Conservation (phyloP, 2,113 vertebrate genomes). For the Sinocyclocheilus anophthalmus region DNA sequence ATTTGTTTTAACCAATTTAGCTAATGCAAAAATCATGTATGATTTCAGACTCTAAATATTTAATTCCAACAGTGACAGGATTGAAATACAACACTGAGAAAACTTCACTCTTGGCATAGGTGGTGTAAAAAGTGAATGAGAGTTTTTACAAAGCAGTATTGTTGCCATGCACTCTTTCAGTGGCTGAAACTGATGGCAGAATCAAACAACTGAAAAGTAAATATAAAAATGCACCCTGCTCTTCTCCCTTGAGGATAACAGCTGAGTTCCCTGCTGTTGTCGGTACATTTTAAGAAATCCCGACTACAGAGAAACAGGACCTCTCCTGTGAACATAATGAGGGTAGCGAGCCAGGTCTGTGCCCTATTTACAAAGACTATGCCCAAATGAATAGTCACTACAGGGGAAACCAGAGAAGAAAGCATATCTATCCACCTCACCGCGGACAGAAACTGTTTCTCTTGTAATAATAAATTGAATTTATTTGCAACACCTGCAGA, state of each 20-base stretch:
- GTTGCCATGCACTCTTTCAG: background rate
- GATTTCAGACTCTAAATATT: conserved; percentile 75
- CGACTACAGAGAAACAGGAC: conserved; percentile 34
- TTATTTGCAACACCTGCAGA: conserved; percentile 24
- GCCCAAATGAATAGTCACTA: conserved; percentile 52
- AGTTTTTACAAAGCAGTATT: conserved; percentile 19
- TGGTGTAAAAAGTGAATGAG: background rate
- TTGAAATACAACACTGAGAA: conserved; percentile 73
- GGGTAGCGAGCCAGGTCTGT: conserved; percentile 45
- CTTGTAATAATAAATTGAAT: background rate
- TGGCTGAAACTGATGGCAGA: background rate
- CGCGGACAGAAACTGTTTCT: background rate
- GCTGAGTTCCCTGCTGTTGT: background rate
- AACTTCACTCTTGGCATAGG: conserved; percentile 59
- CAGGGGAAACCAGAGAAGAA: background rate
- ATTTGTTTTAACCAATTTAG: conserved; percentile 77
- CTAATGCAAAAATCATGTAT: conserved; percentile 80
- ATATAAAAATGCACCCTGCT: conserved; percentile 25
- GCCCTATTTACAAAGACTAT: conserved; percentile 55
- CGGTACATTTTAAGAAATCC: conserved; percentile 1
- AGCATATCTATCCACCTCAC: background rate
- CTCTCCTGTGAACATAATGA: conserved; percentile 28
- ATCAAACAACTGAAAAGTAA: conserved; percentile 22
- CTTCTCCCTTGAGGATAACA: conserved; percentile 15
- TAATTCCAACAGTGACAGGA: conserved; percentile 72